A percentile compares a stretch with the other conserved stretches of the same genome.
These are phyloP conservation scores for Martes martes DNA, from an alignment of 2,113 vertebrate genomes.

Conservation along the genomic window DNA sequence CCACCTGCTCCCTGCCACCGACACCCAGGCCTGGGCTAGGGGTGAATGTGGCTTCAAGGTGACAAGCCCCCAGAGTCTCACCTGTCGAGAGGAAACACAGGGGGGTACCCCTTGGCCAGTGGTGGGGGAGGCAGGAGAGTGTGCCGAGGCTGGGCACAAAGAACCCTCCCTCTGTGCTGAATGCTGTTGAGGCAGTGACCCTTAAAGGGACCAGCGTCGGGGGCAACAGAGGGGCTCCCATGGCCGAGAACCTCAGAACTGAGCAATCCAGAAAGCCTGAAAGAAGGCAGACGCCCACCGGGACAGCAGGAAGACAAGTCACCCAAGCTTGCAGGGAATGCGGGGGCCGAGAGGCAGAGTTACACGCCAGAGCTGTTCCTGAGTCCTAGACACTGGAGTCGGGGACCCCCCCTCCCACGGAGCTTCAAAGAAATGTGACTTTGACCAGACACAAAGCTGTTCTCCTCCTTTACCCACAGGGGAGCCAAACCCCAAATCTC, in stretches of 20 bases:
- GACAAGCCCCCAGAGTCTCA: neutral
- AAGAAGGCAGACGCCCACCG: neutral
- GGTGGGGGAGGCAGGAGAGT: accelerated
- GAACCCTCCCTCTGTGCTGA: neutral
- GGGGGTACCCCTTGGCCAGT: neutral
- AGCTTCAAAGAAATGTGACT: neutral
- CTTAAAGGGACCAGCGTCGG: accelerated
- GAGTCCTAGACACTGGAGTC: neutral
- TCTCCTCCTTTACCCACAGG: neutral
- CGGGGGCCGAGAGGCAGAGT: neutral
- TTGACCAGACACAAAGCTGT: neutral
- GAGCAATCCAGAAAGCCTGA: neutral
- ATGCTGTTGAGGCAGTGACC: neutral
- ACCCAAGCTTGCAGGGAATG: neutral
- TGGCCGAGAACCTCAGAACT: neutral
- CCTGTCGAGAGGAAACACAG: neutral
- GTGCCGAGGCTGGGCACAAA: neutral
- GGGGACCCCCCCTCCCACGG: no score
- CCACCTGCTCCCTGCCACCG: no score
- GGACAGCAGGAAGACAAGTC: neutral
- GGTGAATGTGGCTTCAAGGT: no score
- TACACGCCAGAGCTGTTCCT: neutral
- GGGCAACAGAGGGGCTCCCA: neutral
- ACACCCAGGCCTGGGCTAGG: neutral
- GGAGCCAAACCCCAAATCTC: neutral